A percentile compares a stretch with the other conserved stretches of the same genome.
phyloP scores from a whole-genome alignment of 2,797 vertebrate species.

The Pseudomugil tenellus region DNA sequence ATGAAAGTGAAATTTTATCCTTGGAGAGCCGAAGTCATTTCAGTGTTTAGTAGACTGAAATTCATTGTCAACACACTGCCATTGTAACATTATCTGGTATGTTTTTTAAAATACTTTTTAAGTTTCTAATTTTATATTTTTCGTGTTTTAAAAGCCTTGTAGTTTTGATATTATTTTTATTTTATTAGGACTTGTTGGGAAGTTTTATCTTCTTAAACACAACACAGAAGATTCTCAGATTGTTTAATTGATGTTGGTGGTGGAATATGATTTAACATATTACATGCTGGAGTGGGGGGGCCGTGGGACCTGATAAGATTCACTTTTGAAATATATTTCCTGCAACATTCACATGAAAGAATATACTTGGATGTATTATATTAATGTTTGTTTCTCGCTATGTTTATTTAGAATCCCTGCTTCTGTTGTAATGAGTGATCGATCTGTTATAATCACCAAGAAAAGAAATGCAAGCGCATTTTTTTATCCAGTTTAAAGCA shows the following conservation, averaged over 20 bases:
- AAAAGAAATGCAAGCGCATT: background rate
- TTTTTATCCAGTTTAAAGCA: background rate
- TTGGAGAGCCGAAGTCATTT: constrained; percentile 60
- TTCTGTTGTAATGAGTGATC: background rate
- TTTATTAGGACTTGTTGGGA: constrained; percentile 35
- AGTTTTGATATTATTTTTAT: constrained; percentile 38
- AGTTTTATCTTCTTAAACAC: constrained; percentile 48
- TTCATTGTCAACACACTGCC: constrained; percentile 44
- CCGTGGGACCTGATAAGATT: constrained; percentile 11
- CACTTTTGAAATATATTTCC: constrained; percentile 34
- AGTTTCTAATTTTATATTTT: constrained; percentile 40
- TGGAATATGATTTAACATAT: constrained; percentile 19
- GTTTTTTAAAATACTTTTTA: constrained; percentile 34
- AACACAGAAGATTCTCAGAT: too few relatives aligned
- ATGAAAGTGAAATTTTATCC: constrained; percentile 58
- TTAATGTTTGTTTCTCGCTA: constrained; percentile 10
- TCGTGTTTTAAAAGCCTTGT: constrained; percentile 28
- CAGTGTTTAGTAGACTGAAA: constrained; percentile 52
- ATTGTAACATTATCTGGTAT: constrained; percentile 43
- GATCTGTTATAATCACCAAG: background rate
- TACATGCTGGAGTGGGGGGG: constrained; percentile 28
- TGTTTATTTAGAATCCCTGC: background rate
- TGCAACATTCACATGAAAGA: constrained; percentile 31
- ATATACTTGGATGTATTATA: constrained; percentile 44
- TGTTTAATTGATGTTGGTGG: constrained; percentile 30